Conservation (phyloP, 2,888 invertebrate genomes). For the Archips xylosteana region DNA sequence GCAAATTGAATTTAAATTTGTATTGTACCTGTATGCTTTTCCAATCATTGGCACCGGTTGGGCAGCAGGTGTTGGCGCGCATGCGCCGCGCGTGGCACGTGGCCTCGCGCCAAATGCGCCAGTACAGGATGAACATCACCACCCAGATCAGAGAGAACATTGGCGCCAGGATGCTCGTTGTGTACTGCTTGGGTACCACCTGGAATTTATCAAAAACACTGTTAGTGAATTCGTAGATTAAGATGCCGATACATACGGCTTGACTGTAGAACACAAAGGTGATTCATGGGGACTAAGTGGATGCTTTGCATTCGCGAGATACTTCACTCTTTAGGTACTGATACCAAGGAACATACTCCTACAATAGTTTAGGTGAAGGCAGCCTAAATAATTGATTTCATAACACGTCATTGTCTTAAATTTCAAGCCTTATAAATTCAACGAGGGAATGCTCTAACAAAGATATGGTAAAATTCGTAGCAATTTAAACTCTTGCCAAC, state of each 20-base stretch:
- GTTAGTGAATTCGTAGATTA: background rate
- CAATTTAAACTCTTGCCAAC: conserved; percentile 1
- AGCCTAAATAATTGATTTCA: too few relatives aligned
- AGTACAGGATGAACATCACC: conserved; percentile 90
- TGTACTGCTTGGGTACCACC: conserved; percentile 82
- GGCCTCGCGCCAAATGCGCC: conserved; percentile 92
- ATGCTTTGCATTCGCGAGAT: too few relatives aligned
- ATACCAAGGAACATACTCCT: too few relatives aligned
- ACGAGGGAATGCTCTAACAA: too few relatives aligned
- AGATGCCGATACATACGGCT: background rate
- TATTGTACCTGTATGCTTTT: conserved; percentile 90
- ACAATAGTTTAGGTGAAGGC: too few relatives aligned
- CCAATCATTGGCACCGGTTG: conserved; percentile 87
- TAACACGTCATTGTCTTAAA: too few relatives aligned
- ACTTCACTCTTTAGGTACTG: too few relatives aligned
- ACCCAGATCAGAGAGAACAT: conserved; percentile 91
- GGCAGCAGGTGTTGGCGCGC: conserved; percentile 86
- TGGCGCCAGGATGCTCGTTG: conserved; percentile 87
- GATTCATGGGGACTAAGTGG: too few relatives aligned
- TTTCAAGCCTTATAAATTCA: too few relatives aligned
- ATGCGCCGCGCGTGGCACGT: conserved; percentile 89
- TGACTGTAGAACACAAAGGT: too few relatives aligned
- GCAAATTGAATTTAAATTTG: background rate
- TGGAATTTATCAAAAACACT: conserved; percentile 54
- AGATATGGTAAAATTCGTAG: background rate